Evolutionary conservation across 2,888 invertebrate species (phyloP).

Genomic region (Luperina testacea): DNA sequence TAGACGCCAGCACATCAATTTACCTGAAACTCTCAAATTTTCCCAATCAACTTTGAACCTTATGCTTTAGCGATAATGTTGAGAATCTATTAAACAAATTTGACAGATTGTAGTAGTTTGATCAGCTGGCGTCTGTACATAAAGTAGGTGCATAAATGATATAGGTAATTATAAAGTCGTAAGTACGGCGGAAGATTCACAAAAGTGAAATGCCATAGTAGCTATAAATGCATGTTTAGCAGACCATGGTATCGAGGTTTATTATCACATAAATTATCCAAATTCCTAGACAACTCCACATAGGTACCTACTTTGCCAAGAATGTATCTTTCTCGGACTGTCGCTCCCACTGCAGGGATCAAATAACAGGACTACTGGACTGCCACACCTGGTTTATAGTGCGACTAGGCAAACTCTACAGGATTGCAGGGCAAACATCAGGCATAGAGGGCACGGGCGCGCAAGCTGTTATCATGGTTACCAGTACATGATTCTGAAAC

Average conservation of each 20-base stretch:
- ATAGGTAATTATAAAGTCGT: neutral
- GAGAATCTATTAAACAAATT: no score
- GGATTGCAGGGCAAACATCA: no score
- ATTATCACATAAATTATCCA: neutral
- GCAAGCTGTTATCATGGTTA: no score
- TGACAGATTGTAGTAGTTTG: no score
- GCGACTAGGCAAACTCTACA: no score
- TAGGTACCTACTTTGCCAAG: neutral
- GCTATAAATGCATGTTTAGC: neutral
- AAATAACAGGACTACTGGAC: neutral
- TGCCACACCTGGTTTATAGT: neutral
- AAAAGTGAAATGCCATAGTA: slow-evolving; percentile 6
- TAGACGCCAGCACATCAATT: no score
- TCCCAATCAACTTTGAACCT: no score
- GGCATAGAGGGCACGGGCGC: no score
- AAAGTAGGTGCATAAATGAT: neutral
- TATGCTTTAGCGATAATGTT: no score
- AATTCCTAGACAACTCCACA: neutral
- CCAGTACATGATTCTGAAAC: no score
- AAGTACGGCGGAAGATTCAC: neutral
- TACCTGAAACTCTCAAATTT: no score
- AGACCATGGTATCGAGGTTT: neutral
- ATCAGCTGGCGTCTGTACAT: neutral
- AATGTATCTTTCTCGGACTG: neutral
- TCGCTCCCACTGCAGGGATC: neutral